Evolutionary conservation across 2,888 invertebrate species (phyloP).

Genomic region (Agrochola lychnidis): DNA sequence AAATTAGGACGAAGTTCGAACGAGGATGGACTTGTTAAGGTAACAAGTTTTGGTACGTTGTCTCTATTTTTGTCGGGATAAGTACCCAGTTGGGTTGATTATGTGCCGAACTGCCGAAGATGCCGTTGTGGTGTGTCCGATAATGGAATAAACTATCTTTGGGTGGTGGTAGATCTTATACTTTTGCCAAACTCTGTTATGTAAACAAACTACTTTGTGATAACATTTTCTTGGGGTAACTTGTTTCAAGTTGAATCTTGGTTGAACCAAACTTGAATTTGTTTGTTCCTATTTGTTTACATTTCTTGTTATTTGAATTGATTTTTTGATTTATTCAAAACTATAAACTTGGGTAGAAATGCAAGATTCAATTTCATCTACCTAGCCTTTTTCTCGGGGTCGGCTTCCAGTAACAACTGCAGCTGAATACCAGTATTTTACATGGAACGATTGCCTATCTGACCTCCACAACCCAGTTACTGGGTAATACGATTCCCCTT

Average conservation of each 20-base stretch:
- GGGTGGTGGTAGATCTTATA: slow-evolving; percentile 16
- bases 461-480: no score
- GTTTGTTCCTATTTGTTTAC: neutral
- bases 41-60: slow-evolving; percentile 68
- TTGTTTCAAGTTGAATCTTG: slow-evolving; percentile 20
- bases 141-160: slow-evolving; percentile 52
- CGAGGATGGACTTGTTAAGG: slow-evolving; percentile 70
- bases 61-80: slow-evolving; percentile 61
- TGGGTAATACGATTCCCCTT: no score
- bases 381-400: no score
- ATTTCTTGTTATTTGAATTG: slow-evolving; percentile 5
- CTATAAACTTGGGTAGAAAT: neutral
- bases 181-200: slow-evolving; percentile 40
- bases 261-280: slow-evolving; percentile 7
- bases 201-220: slow-evolving; percentile 46
- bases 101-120: slow-evolving; percentile 48
- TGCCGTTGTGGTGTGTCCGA: slow-evolving; percentile 42
- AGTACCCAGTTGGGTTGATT: slow-evolving; percentile 62
- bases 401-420: no score
- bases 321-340: slow-evolving; percentile 3
- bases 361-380: no score
- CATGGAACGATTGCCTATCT: no score
- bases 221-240: slow-evolving; percentile 36
- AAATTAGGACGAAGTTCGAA: slow-evolving; percentile 73
- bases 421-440: no score